A percentile compares a stretch with the other conserved stretches of the same genome.
phyloP scores from a whole-genome alignment of 2,113 vertebrate species.

The Condylura cristata region DNA sequence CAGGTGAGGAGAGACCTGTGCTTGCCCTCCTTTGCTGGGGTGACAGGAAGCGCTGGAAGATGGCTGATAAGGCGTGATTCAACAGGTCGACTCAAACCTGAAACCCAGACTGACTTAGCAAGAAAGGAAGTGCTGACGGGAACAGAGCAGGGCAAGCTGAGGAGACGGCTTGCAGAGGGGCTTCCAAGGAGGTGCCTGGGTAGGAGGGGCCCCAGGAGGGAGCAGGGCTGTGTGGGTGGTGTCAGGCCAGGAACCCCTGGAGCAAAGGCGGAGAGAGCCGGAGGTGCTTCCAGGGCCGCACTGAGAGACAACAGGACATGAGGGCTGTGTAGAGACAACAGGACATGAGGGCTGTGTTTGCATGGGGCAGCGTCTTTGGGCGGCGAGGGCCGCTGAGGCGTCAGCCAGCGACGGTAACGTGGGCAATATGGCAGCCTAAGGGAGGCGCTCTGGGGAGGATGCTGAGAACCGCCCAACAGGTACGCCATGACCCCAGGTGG shows the following conservation, averaged over 20 bases:
- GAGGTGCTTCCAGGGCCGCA: accelerated
- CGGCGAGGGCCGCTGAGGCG: not conserved
- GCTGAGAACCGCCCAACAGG: not conserved
- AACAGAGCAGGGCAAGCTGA: accelerated
- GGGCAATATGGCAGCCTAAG: not conserved
- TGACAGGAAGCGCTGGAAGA: conserved; percentile 33
- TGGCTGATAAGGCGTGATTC: not conserved
- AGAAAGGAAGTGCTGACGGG: not conserved
- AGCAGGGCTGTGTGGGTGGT: not conserved
- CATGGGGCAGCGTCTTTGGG: not conserved
- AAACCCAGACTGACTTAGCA: not conserved
- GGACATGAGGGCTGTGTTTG: not conserved
- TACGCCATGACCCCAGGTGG: not conserved
- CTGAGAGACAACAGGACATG: not conserved
- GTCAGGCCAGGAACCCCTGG: not conserved
- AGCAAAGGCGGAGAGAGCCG: not conserved
- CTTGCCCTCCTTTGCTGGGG: too few relatives aligned
- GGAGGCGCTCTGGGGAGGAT: not conserved
- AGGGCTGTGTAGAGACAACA: not conserved
- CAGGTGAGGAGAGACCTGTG: not conserved
- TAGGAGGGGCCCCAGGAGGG: not conserved
- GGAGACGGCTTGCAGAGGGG: not conserved
- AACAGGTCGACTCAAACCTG: not conserved
- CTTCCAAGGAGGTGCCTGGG: not conserved
- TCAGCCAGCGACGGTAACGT: not conserved